A percentile compares a stretch with the other conserved stretches of the same genome.
Conservation (phyloP, 1,140 invertebrate species). For the Leptinotarsa defecta region DNA sequence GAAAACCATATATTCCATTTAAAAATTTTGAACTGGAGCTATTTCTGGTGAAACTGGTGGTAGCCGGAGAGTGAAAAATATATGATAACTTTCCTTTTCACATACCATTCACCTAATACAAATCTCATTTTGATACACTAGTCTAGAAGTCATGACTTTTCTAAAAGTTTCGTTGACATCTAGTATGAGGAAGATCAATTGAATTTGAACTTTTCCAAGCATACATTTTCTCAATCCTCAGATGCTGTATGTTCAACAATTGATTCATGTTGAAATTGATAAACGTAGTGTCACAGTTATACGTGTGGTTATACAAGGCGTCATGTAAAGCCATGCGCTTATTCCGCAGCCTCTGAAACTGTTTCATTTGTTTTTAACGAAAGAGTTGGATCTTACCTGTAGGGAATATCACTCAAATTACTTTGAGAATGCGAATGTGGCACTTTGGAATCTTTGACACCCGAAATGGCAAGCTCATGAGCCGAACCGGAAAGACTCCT, state of each 20-base stretch:
- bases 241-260: background rate
- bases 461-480: slow-evolving; percentile 75
- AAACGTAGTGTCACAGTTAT: slow-evolving; percentile 20
- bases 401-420: slow-evolving; percentile 78
- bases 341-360: background rate
- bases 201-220: too few relatives aligned
- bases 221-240: background rate
- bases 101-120: too few relatives aligned
- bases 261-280: background rate
- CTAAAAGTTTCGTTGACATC: too few relatives aligned
- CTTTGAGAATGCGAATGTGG: slow-evolving; percentile 80
- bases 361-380: background rate
- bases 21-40: too few relatives aligned
- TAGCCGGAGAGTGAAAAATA: too few relatives aligned
- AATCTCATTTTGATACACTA: too few relatives aligned
- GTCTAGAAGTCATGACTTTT: too few relatives aligned
- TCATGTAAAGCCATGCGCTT: slow-evolving; percentile 41
- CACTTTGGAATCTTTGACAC: slow-evolving; percentile 68
- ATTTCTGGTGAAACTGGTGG: too few relatives aligned
- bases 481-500: slow-evolving; percentile 80
- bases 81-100: too few relatives aligned
- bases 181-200: too few relatives aligned
- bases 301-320: slow-evolving; percentile 34
- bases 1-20: too few relatives aligned
- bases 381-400: slow-evolving; percentile 62